phyloP scores from a whole-genome alignment of 2,113 vertebrate genomes.

The Mormoops blainvillei region DNA sequence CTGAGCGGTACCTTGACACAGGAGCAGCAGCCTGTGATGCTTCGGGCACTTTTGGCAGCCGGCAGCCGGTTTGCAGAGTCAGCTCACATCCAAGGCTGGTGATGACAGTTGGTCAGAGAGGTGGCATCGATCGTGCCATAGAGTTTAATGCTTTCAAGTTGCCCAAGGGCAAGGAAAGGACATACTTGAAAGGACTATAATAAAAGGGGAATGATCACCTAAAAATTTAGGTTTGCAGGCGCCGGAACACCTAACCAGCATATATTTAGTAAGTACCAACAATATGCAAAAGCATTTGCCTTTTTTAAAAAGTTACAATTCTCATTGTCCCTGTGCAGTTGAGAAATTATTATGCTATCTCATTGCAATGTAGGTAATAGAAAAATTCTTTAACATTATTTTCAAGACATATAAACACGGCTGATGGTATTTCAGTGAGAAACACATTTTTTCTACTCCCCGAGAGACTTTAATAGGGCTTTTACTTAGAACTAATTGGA shows the following conservation, averaged over 20 bases:
- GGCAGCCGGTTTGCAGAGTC: background rate
- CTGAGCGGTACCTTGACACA: background rate
- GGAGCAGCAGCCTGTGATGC: background rate
- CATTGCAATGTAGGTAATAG: background rate
- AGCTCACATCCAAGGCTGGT: background rate
- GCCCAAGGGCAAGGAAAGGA: background rate
- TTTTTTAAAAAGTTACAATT: background rate
- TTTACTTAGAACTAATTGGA: background rate
- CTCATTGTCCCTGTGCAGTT: background rate
- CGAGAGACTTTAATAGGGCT: background rate
- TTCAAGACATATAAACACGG: background rate
- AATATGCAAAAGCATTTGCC: background rate
- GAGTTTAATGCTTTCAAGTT: slow-evolving; percentile 7
- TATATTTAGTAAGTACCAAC: background rate
- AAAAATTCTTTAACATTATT: background rate
- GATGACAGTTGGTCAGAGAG: background rate
- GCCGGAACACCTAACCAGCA: background rate
- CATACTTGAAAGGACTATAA: background rate
- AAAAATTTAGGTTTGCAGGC: background rate
- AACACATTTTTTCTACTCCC: background rate
- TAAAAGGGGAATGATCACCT: background rate
- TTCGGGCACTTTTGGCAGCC: background rate
- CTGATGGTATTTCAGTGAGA: background rate
- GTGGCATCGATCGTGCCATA: background rate
- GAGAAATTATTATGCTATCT: background rate